These are phyloP conservation scores for Knipowitschia caucasica DNA, from an alignment of 2,797 vertebrate genomes.

Conservation along the genomic window DNA sequence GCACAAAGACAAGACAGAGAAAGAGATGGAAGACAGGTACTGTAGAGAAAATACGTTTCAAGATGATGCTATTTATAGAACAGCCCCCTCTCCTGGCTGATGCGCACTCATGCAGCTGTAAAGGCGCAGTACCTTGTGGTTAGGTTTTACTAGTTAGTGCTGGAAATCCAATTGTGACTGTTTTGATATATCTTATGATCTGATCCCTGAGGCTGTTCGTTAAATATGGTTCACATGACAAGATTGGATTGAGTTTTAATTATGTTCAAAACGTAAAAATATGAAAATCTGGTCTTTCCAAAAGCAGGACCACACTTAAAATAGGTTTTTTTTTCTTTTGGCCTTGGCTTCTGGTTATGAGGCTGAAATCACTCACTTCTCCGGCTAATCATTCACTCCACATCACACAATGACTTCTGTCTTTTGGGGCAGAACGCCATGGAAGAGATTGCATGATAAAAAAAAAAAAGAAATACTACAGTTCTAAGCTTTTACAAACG, in stretches of 20 bases:
- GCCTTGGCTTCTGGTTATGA: background rate
- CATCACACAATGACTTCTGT: constrained; percentile 47
- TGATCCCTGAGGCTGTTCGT: too few species aligned
- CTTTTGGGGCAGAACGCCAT: constrained; percentile 4
- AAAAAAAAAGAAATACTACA: background rate
- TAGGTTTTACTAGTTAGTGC: too few species aligned
- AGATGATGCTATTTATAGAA: constrained; percentile 44
- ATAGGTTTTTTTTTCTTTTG: constrained; percentile 3
- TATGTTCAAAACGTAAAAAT: background rate
- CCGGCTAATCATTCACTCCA: constrained; percentile 57
- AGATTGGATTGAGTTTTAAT: too few species aligned
- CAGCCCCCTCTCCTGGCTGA: constrained; percentile 66
- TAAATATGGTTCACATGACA: too few species aligned
- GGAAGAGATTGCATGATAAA: constrained; percentile 7
- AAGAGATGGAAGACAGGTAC: constrained; percentile 1
- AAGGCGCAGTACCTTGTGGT: constrained; percentile 18
- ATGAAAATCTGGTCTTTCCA: too few species aligned
- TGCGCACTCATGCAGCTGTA: constrained; percentile 22
- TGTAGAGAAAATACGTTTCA: background rate
- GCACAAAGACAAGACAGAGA: constrained; percentile 9
- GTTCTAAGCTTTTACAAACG: background rate
- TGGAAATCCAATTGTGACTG: too few species aligned
- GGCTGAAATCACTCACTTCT: constrained; percentile 33
- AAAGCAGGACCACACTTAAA: background rate
- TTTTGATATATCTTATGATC: too few species aligned